phyloP scores from a whole-genome alignment of 2,113 vertebrate genomes.

The Chionis minor region DNA sequence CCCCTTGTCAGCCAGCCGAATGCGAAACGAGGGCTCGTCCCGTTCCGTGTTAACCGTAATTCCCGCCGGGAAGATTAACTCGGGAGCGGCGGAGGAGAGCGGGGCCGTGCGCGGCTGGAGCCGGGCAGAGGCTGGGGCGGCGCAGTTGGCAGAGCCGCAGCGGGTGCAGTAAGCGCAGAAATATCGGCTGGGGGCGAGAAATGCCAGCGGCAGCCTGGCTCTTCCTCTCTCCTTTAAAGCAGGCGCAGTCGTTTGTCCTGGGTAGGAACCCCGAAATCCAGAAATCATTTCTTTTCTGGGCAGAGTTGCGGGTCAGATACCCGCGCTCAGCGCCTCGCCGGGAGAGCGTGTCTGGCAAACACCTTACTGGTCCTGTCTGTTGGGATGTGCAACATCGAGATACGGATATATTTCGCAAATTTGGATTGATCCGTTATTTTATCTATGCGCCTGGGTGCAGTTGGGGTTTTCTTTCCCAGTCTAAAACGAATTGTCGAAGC shows the following conservation, averaged over 20 bases:
- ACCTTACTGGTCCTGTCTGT: neutral
- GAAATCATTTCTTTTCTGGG: neutral
- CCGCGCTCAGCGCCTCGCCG: neutral
- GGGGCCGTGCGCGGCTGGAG: neutral
- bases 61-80: neutral
- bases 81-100: neutral
- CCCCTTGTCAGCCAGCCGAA: neutral
- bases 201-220: neutral
- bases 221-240: neutral
- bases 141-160: neutral
- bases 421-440: neutral
- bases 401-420: rapidly evolving
- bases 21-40: neutral
- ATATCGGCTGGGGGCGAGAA: neutral
- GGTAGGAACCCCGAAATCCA: neutral
- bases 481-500: neutral
- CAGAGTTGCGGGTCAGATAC: neutral
- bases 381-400: neutral
- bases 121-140: neutral
- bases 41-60: neutral
- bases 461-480: neutral
- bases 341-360: neutral
- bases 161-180: neutral
- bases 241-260: neutral
- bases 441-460: neutral